Percentiles rank a stretch among this genome's conserved stretches.
phyloP scores from a whole-genome alignment of 2,888 invertebrate species.

The Diploptera punctata region DNA sequence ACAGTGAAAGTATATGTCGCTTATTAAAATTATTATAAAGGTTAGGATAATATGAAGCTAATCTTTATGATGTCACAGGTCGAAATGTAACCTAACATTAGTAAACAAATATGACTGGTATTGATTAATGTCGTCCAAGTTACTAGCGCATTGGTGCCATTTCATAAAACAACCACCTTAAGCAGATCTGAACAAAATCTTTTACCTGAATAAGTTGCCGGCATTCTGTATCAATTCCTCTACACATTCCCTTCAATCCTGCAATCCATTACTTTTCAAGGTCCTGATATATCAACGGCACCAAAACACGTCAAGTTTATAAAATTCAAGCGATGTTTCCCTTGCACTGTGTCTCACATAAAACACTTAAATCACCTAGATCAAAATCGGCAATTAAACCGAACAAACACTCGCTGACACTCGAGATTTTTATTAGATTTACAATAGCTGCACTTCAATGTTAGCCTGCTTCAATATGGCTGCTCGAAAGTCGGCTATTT shows the following conservation, averaged over 20 bases:
- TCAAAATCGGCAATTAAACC: constrained; percentile 29
- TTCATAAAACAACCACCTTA: not conserved
- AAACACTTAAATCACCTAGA: constrained; percentile 14
- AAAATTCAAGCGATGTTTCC: constrained; percentile 37
- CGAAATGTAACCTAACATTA: constrained; percentile 13
- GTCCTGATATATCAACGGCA: constrained; percentile 41
- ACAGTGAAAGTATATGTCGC: too few relatives aligned
- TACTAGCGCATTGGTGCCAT: not conserved
- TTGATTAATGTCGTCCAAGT: constrained; percentile 11
- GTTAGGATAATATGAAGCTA: too few relatives aligned
- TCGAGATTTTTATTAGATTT: constrained; percentile 36
- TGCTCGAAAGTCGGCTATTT: constrained; percentile 58
- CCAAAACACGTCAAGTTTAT: constrained; percentile 40
- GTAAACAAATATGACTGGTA: constrained; percentile 17
- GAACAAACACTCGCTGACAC: constrained; percentile 38
- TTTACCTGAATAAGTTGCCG: constrained; percentile 44
- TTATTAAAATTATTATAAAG: too few relatives aligned
- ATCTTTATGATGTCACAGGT: not conserved
- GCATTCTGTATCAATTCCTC: constrained; percentile 43
- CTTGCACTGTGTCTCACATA: constrained; percentile 14
- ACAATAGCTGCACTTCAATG: constrained; percentile 40
- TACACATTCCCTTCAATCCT: constrained; percentile 42
- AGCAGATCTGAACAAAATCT: not conserved
- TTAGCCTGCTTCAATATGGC: constrained; percentile 57
- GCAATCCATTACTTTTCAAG: constrained; percentile 43